Conservation (phyloP, 1,140 invertebrate genomes). For the Drosophila nikananu region DNA sequence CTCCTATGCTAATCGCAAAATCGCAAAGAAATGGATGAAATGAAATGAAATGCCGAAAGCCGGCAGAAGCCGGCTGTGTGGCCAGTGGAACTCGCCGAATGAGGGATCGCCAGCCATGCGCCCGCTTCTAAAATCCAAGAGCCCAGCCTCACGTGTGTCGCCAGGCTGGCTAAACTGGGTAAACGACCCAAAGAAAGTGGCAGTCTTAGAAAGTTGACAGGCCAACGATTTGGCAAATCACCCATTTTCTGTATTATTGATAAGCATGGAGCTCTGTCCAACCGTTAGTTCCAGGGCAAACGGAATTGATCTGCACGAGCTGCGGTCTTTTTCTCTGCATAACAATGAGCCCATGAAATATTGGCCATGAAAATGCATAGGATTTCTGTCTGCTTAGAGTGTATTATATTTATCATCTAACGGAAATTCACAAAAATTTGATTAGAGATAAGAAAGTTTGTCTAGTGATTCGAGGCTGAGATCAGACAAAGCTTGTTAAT, state of each 20-base stretch:
- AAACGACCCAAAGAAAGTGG: slow-evolving; percentile 65
- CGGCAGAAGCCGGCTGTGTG: slow-evolving; percentile 41
- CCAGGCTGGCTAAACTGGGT: slow-evolving; percentile 41
- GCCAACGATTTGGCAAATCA: slow-evolving; percentile 27
- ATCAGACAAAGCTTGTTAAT: too few relatives aligned
- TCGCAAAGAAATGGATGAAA: slow-evolving; percentile 46
- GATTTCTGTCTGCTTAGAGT: neutral
- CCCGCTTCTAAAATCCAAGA: neutral
- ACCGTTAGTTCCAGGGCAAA: slow-evolving; percentile 44
- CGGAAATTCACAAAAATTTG: neutral
- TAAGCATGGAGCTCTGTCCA: slow-evolving; percentile 18
- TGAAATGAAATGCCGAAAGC: slow-evolving; percentile 39
- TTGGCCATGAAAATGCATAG: neutral
- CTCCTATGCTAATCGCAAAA: slow-evolving; percentile 70
- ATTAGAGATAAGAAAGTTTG: neutral
- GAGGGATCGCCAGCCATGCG: slow-evolving; percentile 1
- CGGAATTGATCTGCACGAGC: slow-evolving; percentile 18
- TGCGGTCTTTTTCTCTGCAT: slow-evolving; percentile 22
- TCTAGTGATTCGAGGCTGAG: neutral
- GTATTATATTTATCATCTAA: neutral
- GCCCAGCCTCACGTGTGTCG: slow-evolving; percentile 63
- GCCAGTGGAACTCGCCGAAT: slow-evolving; percentile 9
- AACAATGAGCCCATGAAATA: slow-evolving; percentile 27
- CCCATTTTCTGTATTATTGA: slow-evolving; percentile 27
- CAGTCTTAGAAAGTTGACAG: slow-evolving; percentile 56